These are phyloP conservation scores for Anastrepha obliqua DNA, from an alignment of 1,140 invertebrate genomes.

Conservation along the genomic window DNA sequence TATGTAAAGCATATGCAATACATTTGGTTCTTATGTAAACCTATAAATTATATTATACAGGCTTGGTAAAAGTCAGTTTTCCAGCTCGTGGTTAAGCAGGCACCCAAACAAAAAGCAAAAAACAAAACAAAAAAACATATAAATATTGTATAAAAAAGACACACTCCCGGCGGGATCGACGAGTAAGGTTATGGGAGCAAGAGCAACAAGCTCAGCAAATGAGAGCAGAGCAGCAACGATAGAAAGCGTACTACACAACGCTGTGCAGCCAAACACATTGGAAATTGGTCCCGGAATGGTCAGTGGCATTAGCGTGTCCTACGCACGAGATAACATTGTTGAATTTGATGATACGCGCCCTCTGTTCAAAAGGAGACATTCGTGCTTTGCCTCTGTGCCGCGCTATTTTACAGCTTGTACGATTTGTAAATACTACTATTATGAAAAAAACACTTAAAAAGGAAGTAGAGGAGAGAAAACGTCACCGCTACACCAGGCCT, in stretches of 20 bases:
- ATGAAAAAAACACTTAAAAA: not conserved
- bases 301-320: not conserved
- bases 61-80: not conserved
- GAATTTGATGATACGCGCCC: not conserved
- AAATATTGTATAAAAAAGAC: slow-evolving; percentile 30
- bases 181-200: not conserved
- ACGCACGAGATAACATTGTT: not conserved
- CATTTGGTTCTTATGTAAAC: not conserved
- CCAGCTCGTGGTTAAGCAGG: not conserved
- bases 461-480: not conserved
- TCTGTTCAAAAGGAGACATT: not conserved
- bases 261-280: no score
- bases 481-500: not conserved
- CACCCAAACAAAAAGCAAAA: not conserved
- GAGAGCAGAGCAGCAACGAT: no score
- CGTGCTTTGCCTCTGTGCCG: no score
- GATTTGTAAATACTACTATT: slow-evolving; percentile 29
- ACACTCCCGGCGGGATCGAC: not conserved
- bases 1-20: slow-evolving; percentile 34
- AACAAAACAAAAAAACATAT: no score
- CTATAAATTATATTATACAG: not conserved
- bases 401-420: not conserved
- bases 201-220: not conserved
- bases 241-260: no score
- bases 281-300: no score